phyloP scores from a whole-genome alignment of 1,140 invertebrate genomes.

The Zophobas morio region DNA sequence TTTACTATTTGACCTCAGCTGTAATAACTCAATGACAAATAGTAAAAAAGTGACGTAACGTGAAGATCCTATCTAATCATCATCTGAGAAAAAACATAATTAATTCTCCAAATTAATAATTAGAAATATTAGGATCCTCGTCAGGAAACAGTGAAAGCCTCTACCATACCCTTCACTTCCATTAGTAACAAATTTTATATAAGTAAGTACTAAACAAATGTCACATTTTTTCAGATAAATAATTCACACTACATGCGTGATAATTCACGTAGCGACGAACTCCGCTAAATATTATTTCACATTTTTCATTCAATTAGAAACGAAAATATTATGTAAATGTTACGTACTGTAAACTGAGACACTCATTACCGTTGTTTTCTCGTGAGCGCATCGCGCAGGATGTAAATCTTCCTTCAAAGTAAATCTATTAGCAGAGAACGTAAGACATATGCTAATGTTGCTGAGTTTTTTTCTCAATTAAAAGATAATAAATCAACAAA shows the following conservation, averaged over 20 bases:
- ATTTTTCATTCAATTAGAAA: not conserved
- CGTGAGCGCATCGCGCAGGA: not conserved
- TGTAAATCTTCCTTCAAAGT: constrained; percentile 7
- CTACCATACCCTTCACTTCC: constrained; percentile 31
- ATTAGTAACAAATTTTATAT: too few species aligned
- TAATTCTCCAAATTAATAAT: constrained; percentile 35
- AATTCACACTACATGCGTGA: not conserved
- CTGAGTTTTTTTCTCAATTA: too few species aligned
- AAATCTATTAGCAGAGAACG: not conserved
- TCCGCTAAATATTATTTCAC: not conserved
- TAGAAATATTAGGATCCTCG: not conserved
- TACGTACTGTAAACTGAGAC: constrained; percentile 1
- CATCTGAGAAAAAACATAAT: constrained; percentile 9
- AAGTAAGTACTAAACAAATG: constrained; percentile 8
- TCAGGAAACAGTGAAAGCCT: constrained; percentile 29
- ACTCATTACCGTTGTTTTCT: not conserved
- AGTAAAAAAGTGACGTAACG: not conserved
- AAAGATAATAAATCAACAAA: too few species aligned
- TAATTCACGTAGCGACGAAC: not conserved
- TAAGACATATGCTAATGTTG: too few species aligned
- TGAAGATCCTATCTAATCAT: not conserved
- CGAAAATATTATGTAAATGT: not conserved
- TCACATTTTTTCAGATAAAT: not conserved
- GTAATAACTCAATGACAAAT: too few species aligned
- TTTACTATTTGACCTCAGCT: too few species aligned